Evolutionary conservation across 2,113 vertebrate species (phyloP), one percentile per base, ranked within the genome.

Genomic region (Rousettus leschenaultii): DNA sequence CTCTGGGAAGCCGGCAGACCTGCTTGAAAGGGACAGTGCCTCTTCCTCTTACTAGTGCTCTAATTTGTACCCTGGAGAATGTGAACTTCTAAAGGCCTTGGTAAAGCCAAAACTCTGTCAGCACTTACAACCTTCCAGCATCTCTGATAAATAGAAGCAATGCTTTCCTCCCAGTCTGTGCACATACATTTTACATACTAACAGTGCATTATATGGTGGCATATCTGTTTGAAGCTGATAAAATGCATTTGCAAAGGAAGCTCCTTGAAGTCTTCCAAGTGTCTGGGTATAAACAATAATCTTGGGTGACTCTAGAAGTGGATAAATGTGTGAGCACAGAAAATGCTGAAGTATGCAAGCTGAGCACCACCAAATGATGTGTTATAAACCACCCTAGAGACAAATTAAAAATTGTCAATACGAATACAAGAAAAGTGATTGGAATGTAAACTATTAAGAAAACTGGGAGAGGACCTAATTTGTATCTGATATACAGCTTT

Each of bases 361-460:
- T 55, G 38, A 93, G 30, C 10, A 78, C 35, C 24, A 61, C 8
- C 40, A 78, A 70, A 68, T 74, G 73, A 82, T 93, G 94, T 89
- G 93, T 89, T 96, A 40, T 83, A 82, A 79, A 77, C 48, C 3
- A 65, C 16, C 55, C 28, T 35, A 45, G 48, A 91, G 40, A 82
- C 12, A 95, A 77, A 92, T 89, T 89, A 33, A 90, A 95, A 94
- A 75, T 35, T 73, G 28, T 94, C 80, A 63, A 82, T 66, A 78
- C 94, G 77, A 95, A 75, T 80, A 63, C 70, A 16, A 24, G 35
- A 86, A 82, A 94, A 85, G 38, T 86, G 88, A 92, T 86, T 95
- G 16, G 30, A 90, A 70, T 84, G 70, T 63, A 61, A 93, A 70
- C n/a, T 89, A 65, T 73, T 86, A 89, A 75, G 77, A 91, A 91